Base-by-base conservation (phyloP, 2,888 invertebrate genomes). In the Eudemis profundana region DNA sequence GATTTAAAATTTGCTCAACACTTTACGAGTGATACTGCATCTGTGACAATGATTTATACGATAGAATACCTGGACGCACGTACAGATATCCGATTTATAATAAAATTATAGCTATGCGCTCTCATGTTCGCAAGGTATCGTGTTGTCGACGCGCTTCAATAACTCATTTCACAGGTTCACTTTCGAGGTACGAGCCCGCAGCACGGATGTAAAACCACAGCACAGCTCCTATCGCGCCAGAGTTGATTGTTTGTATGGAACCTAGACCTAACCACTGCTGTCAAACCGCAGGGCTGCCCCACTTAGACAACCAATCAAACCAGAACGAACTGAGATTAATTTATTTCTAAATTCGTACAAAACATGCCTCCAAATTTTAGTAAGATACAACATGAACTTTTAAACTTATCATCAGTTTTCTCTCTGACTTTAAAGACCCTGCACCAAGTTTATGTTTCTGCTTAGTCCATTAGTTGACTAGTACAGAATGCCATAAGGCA, bases 81-180 rank as follows among this genome's bases (percentile, higher is more conserved):
- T 8, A 27, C 10, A 29, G 2, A 21, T 29, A 46, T 21, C 17
- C 21, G 47, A 17, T 33, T 44, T 59, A 36, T 14, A 51, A 14
- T 44, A 27, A 40, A 64, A 51, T 51, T 59, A 62, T 64, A 64
- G 38, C 51, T 61, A 53, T 63, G 54, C 50, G 50, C 66, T 65
- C 61, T 67, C 64, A 59, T 80, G 78, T 86, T 83, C 80, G 75
- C 81, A 77, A 74, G 76, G 82, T 86, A 84, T 86, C 85, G 76
- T 76, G 79, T 87, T 80, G 78, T 82, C 78, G 87, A 83, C 82
- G 81, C 85, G 89, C 86, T 86, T 90, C 85, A 86, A 81, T 89
- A 86, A 83, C 77, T 87, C 86, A 89, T 90, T 89, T 89, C 89
- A 83, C 87, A 85, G 85, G 87, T 87, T 90, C 87, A 80, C 90